Conservation (phyloP, 1,140 invertebrate genomes). For the Panagrolaimus sp. region DNA sequence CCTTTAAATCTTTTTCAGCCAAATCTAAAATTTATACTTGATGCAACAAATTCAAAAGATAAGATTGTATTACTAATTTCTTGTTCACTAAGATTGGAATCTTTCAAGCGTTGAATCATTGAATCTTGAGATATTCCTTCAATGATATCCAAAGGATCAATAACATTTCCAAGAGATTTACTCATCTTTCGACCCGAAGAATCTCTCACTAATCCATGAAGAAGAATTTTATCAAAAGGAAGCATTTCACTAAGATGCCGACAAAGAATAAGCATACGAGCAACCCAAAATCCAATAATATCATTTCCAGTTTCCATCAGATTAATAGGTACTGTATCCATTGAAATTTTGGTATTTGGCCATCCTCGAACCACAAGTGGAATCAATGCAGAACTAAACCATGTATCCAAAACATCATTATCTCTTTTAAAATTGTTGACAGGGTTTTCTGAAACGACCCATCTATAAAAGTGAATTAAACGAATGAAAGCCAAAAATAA, state of each 20-base stretch:
- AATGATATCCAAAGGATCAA: conserved; percentile 95
- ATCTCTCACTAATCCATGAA: conserved; percentile 94
- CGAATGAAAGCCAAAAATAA: neutral
- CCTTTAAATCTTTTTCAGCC: conserved; percentile 37
- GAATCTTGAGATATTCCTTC: conserved; percentile 76
- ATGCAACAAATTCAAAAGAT: neutral
- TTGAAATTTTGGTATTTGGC: conserved; percentile 71
- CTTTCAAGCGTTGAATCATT: conserved; percentile 47
- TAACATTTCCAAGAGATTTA: conserved; percentile 94
- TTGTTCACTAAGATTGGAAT: conserved; percentile 35
- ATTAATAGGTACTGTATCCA: conserved; percentile 67
- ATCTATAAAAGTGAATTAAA: conserved; percentile 12
- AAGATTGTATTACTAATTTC: conserved; percentile 43
- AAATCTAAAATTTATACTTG: conserved; percentile 25
- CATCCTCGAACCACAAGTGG: conserved; percentile 94
- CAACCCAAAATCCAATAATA: conserved; percentile 98
- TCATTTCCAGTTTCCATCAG: conserved; percentile 95
- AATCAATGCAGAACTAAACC: conserved; percentile 97
- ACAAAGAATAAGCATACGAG: conserved; percentile 90
- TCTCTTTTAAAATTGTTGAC: conserved; percentile 64
- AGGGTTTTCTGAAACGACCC: conserved; percentile 33
- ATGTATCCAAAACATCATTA: conserved; percentile 94
- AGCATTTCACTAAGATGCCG: conserved; percentile 69
- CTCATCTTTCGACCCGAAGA: conserved; percentile 97
- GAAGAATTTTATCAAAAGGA: conserved; percentile 67